phyloP scores from a whole-genome alignment of 2,888 invertebrate species.

The Pimpla rufipes region DNA sequence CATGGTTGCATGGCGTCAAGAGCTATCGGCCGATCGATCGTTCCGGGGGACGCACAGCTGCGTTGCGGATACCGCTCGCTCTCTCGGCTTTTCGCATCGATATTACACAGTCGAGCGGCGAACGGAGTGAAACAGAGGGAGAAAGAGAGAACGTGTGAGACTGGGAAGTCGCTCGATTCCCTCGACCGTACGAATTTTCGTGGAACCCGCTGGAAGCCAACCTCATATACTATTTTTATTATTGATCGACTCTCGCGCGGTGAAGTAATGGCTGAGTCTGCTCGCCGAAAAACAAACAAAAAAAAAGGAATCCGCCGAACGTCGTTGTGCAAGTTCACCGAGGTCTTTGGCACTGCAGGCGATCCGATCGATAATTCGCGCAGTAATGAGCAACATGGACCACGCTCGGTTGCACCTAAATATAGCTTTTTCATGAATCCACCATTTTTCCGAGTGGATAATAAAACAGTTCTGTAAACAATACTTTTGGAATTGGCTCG shows the following conservation, averaged over 20 bases:
- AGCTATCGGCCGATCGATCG: conserved; percentile 58
- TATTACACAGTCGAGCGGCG: conserved; percentile 20
- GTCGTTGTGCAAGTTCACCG: conserved; percentile 26
- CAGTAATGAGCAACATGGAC: background rate
- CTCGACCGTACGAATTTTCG: conserved; percentile 19
- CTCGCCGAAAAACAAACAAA: background rate
- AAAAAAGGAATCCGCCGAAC: background rate
- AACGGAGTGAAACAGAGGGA: conserved; percentile 6
- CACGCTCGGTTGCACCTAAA: too few relatives aligned
- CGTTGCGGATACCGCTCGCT: conserved; percentile 40
- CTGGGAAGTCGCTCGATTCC: conserved; percentile 17
- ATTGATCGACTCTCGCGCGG: conserved; percentile 28
- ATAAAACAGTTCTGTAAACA: too few relatives aligned
- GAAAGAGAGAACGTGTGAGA: conserved; percentile 12
- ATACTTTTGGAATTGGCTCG: background rate
- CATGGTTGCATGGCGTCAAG: conserved; percentile 34
- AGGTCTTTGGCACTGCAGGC: conserved; percentile 19
- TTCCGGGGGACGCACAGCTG: conserved; percentile 33
- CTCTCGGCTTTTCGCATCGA: conserved; percentile 44
- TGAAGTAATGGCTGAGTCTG: conserved; percentile 6
- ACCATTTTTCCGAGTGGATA: too few relatives aligned
- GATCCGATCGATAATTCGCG: background rate
- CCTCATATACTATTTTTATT: conserved; percentile 11
- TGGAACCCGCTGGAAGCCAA: background rate
- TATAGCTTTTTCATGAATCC: too few relatives aligned